phyloP scores from a whole-genome alignment of 2,797 vertebrate genomes.

The Lithobates pipiens region DNA sequence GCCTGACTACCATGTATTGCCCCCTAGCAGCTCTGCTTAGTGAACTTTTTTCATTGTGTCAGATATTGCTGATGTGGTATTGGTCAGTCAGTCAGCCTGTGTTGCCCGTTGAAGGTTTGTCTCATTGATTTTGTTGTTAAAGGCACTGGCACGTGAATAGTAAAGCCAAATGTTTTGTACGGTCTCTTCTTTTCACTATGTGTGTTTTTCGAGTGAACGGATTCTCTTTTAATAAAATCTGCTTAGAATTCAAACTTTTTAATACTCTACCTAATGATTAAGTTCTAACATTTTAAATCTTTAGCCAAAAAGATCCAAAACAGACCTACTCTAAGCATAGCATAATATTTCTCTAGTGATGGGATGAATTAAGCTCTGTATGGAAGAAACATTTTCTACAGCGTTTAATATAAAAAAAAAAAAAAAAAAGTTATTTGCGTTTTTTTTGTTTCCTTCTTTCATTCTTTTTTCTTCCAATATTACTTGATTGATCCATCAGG shows the following conservation, averaged over 20 bases:
- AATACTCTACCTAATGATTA: too few relatives aligned
- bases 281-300: too few relatives aligned
- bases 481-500: not conserved
- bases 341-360: not conserved
- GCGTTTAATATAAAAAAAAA: too few relatives aligned
- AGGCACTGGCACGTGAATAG: slow-evolving; percentile 8
- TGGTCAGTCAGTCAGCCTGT: not conserved
- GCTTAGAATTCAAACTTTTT: not conserved
- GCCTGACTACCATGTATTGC: not conserved
- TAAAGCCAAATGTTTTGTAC: not conserved
- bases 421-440: too few relatives aligned
- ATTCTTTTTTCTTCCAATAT: not conserved
- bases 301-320: not conserved
- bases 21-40: not conserved
- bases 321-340: too few relatives aligned
- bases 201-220: not conserved
- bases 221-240: not conserved
- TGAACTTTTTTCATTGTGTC: not conserved
- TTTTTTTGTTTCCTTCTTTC: not conserved
- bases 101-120: not conserved
- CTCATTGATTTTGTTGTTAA: slow-evolving; percentile 8
- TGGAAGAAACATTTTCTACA: not conserved
- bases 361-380: not conserved
- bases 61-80: slow-evolving; percentile 10
- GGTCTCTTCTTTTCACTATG: not conserved